These are phyloP conservation scores for Ibycter americanus DNA, from an alignment of 2,797 vertebrate species.

Conservation along the genomic window DNA sequence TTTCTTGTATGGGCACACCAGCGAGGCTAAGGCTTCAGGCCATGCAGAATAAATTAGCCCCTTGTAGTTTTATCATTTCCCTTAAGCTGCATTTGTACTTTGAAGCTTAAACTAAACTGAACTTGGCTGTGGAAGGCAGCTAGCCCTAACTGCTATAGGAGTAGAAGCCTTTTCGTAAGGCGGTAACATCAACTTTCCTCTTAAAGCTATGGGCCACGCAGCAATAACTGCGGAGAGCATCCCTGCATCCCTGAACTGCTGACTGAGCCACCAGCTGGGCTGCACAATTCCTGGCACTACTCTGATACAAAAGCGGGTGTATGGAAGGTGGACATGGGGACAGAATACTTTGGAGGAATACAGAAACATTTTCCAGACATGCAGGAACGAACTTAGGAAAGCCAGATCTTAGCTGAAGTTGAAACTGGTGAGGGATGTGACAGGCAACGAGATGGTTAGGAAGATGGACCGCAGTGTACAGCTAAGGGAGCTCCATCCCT, in stretches of 20 bases:
- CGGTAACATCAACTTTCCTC: neutral
- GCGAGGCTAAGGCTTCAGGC: neutral
- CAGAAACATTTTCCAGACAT: neutral
- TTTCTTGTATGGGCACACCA: rapidly evolving
- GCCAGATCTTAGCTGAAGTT: neutral
- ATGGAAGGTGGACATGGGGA: neutral
- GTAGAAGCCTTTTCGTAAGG: neutral
- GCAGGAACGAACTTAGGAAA: neutral
- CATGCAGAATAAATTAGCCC: neutral
- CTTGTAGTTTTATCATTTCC: neutral
- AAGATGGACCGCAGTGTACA: neutral
- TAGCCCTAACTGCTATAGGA: neutral
- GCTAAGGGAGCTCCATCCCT: neutral
- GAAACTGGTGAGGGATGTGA: neutral
- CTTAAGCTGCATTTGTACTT: neutral
- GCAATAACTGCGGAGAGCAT: neutral
- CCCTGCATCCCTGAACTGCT: neutral
- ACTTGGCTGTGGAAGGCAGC: neutral
- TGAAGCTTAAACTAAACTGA: neutral
- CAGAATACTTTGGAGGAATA: neutral
- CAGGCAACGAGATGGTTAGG: neutral
- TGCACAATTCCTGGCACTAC: neutral
- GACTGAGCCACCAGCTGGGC: neutral
- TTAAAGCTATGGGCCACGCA: neutral
- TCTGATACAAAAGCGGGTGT: neutral